Percentiles rank a stretch among this genome's conserved stretches.
Conservation (phyloP, 35 echinoderm and acorn worm species). For the Chiridota heheva region DNA sequence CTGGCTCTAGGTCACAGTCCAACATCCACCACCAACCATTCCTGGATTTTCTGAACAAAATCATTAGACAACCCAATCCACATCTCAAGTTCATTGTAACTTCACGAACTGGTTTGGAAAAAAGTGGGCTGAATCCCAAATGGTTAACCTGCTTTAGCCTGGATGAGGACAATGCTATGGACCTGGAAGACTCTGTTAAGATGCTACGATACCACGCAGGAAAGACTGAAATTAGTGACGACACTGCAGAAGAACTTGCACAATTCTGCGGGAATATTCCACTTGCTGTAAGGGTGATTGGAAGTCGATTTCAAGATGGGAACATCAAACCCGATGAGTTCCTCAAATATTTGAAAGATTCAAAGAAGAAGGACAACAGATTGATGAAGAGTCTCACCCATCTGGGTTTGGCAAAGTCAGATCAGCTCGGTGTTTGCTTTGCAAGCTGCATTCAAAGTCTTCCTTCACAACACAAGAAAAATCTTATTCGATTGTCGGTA, state of each 20-base stretch:
- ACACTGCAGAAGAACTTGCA: slow-evolving; percentile 26
- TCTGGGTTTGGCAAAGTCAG: slow-evolving; percentile 49
- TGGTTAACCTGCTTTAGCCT: slow-evolving; percentile 54
- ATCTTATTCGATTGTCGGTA: slow-evolving; percentile 69
- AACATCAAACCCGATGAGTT: slow-evolving; percentile 71
- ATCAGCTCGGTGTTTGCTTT: slow-evolving; percentile 66
- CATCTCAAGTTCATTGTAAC: slow-evolving; percentile 79
- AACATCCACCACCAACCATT: slow-evolving; percentile 52
- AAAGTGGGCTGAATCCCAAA: slow-evolving; percentile 38
- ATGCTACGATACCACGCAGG: slow-evolving; percentile 78
- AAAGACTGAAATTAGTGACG: slow-evolving; percentile 29
- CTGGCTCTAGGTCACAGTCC: slow-evolving; percentile 39
- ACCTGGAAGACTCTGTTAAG: slow-evolving; percentile 63
- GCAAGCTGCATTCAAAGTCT: slow-evolving; percentile 56
- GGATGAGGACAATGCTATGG: slow-evolving; percentile 72
- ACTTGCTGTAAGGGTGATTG: slow-evolving; percentile 72
- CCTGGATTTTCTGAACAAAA: slow-evolving; percentile 38
- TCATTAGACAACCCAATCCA: slow-evolving; percentile 51
- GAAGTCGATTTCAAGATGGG: slow-evolving; percentile 76
- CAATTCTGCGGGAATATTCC: slow-evolving; percentile 77
- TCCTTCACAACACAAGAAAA: slow-evolving; percentile 32
- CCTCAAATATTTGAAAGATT: slow-evolving; percentile 46
- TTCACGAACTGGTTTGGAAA: slow-evolving; percentile 69
- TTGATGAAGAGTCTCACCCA: slow-evolving; percentile 61
- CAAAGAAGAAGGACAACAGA: slow-evolving; percentile 35